Conservation (phyloP, 2,888 invertebrate species). For the Mechanitis messenoides region DNA sequence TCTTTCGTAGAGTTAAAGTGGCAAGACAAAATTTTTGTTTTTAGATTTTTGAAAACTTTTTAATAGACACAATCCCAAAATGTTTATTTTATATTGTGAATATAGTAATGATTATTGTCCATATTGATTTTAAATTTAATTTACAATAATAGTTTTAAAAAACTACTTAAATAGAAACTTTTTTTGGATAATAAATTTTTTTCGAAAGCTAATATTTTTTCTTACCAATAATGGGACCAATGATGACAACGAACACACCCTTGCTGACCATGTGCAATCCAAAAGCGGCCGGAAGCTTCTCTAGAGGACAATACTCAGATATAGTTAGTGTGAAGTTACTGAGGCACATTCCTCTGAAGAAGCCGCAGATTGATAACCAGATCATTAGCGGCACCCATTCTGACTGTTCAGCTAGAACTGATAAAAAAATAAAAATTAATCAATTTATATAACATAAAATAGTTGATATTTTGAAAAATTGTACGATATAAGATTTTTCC, state of each 20-base stretch:
- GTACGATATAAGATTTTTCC: too few species aligned
- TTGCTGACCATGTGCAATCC: conserved; percentile 87
- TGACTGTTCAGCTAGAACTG: conserved; percentile 84
- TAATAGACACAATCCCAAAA: too few species aligned
- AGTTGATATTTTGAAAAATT: too few species aligned
- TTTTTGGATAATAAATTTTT: too few species aligned
- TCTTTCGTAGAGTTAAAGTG: not conserved
- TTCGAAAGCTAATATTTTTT: not conserved
- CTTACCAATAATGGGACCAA: conserved; percentile 83
- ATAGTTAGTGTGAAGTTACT: conserved; percentile 88
- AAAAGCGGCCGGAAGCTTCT: conserved; percentile 85
- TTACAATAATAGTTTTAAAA: too few species aligned
- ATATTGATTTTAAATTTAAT: too few species aligned
- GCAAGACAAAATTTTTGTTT: too few species aligned
- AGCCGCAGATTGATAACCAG: conserved; percentile 85
- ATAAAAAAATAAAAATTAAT: conserved; percentile 6
- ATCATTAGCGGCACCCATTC: conserved; percentile 82
- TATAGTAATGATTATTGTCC: too few species aligned
- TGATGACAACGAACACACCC: conserved; percentile 80
- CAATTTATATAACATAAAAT: too few species aligned
- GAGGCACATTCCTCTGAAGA: conserved; percentile 85
- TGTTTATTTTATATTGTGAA: too few species aligned
- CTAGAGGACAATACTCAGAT: conserved; percentile 83
- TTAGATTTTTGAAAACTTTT: too few species aligned
- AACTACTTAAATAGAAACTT: too few species aligned